Percentiles rank a stretch among this genome's conserved stretches.
These are phyloP conservation scores for Spea hammondii DNA, from an alignment of 2,797 vertebrate species.

Conservation along the genomic window DNA sequence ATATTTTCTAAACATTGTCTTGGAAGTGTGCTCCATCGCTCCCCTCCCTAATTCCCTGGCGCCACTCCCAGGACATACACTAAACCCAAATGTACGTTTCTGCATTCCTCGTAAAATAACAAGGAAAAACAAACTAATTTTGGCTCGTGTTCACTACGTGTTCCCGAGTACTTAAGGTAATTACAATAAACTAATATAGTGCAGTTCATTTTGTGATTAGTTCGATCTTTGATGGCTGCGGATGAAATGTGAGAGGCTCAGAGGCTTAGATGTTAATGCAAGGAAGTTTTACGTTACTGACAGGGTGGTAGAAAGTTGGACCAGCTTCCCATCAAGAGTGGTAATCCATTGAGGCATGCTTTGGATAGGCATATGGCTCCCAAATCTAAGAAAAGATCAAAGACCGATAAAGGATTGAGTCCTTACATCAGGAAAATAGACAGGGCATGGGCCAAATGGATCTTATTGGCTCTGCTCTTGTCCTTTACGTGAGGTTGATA, in stretches of 20 bases:
- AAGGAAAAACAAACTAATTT: neutral
- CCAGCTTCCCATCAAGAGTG: too few species aligned
- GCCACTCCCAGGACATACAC: conserved; percentile 28
- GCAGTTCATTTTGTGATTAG: neutral
- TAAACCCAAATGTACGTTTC: conserved; percentile 31
- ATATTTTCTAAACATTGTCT: conserved; percentile 51
- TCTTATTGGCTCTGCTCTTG: too few species aligned
- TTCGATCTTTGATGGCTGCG: neutral
- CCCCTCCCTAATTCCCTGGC: conserved; percentile 40
- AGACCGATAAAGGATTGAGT: too few species aligned
- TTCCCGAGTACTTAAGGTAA: neutral
- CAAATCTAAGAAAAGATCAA: too few species aligned
- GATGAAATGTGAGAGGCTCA: neutral
- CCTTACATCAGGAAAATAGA: too few species aligned
- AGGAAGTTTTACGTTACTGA: too few species aligned
- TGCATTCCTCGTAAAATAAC: conserved; percentile 11
- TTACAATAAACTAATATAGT: conserved; percentile 1
- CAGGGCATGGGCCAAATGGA: too few species aligned
- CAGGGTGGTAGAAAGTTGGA: too few species aligned
- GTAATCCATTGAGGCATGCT: too few species aligned
- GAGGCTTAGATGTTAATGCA: too few species aligned
- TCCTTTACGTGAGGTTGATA: too few species aligned
- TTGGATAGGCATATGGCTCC: too few species aligned
- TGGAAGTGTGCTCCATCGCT: conserved; percentile 37
- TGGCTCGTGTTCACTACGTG: neutral